Evolutionary conservation across 2,797 vertebrate species (phyloP).

Genomic region (Chelmon rostratus): DNA sequence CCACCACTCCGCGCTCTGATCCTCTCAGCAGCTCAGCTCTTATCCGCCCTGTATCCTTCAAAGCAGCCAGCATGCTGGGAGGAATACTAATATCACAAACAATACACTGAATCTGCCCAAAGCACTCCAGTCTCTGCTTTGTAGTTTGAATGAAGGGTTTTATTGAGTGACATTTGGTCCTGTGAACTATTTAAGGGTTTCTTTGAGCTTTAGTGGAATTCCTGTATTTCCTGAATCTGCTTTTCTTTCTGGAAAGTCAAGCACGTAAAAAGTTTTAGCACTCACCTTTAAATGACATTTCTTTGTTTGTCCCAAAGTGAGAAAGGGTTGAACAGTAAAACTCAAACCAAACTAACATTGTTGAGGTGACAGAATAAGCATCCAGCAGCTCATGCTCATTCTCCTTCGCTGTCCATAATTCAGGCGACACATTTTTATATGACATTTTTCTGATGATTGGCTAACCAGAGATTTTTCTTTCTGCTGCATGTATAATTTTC

Average conservation of each 20-base stretch:
- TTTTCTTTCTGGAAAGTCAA: conserved; percentile 10
- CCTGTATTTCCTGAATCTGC: conserved; percentile 19
- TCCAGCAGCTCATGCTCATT: conserved; percentile 17
- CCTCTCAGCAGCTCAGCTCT: conserved; percentile 21
- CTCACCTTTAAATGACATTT: conserved; percentile 20
- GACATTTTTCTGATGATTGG: conserved; percentile 16
- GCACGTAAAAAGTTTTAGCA: background rate
- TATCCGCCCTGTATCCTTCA: conserved; percentile 27
- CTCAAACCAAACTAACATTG: conserved; percentile 27
- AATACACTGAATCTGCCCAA: conserved; percentile 6
- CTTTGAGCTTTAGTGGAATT: conserved; percentile 13
- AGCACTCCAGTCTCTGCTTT: background rate
- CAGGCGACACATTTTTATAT: conserved; percentile 42
- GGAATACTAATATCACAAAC: conserved; percentile 69
- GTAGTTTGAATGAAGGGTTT: background rate
- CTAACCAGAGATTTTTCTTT: conserved; percentile 32
- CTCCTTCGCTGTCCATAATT: conserved; percentile 26
- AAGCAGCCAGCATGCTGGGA: conserved; percentile 24
- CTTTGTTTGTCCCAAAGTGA: conserved; percentile 16
- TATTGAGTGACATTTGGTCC: background rate
- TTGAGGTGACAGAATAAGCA: conserved; percentile 30
- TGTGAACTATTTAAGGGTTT: background rate
- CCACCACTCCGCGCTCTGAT: conserved; percentile 18
- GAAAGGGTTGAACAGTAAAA: background rate
- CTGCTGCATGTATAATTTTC: conserved; percentile 7